phyloP scores from a whole-genome alignment of 2,797 vertebrate species.

The Scolopax rusticola region DNA sequence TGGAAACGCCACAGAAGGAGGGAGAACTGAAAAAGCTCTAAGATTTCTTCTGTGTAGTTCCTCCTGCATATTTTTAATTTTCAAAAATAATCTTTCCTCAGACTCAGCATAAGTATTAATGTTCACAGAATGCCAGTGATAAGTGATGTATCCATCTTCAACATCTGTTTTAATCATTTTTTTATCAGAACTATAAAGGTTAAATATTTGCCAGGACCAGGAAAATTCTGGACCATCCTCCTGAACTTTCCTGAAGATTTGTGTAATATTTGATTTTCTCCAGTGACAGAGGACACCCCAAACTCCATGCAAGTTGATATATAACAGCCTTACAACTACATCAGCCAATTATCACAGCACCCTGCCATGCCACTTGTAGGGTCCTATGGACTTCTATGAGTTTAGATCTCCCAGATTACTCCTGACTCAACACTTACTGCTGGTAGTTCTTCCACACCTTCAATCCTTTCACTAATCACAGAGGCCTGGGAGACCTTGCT shows the following conservation, averaged over 20 bases:
- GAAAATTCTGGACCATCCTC: neutral
- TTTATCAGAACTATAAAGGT: neutral
- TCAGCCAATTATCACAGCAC: neutral
- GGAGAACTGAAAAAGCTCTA: neutral
- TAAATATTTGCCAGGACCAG: neutral
- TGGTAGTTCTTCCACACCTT: neutral
- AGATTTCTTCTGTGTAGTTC: neutral
- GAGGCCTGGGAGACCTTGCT: neutral
- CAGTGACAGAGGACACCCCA: neutral
- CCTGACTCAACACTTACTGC: neutral
- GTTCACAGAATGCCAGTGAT: neutral
- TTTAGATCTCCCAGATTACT: neutral
- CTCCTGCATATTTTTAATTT: neutral
- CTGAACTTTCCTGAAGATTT: neutral
- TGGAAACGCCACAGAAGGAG: neutral
- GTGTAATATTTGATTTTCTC: neutral
- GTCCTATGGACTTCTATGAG: neutral
- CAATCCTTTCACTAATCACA: neutral
- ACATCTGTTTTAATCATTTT: neutral
- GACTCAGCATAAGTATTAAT: neutral
- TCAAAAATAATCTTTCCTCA: neutral
- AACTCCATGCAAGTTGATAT: neutral
- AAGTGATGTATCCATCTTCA: neutral
- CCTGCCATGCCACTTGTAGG: neutral
- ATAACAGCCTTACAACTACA: neutral